A percentile compares a stretch with the other conserved stretches of the same genome.
Conservation (phyloP, 2,888 invertebrate genomes). For the Protodeltote pygarga region DNA sequence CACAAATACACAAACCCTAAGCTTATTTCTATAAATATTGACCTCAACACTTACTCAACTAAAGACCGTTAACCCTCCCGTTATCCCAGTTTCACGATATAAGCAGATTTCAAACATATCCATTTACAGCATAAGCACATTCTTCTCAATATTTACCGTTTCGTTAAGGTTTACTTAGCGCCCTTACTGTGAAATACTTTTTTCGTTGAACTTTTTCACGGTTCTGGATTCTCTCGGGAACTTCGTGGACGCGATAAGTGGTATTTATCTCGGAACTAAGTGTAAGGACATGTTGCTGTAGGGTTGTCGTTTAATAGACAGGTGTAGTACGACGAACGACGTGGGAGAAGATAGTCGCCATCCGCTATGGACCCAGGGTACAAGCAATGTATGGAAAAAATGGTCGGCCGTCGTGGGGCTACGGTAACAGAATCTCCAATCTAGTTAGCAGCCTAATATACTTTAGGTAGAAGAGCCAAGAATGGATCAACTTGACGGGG, state of each 20-base stretch:
- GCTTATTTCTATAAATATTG: background rate
- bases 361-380: too few relatives aligned
- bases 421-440: too few relatives aligned
- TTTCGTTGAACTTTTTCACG: conserved; percentile 17
- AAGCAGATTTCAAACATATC: conserved; percentile 17
- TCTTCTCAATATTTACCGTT: conserved; percentile 17
- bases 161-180: conserved; percentile 25
- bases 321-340: too few relatives aligned
- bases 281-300: conserved; percentile 7
- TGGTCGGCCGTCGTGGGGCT: too few relatives aligned
- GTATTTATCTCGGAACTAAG: conserved; percentile 38
- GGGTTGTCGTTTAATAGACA: too few relatives aligned
- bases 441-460: too few relatives aligned
- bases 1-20: background rate
- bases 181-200: conserved; percentile 25
- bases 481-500: too few relatives aligned
- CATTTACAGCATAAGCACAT: conserved; percentile 19
- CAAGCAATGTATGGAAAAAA: too few relatives aligned
- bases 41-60: conserved; percentile 1
- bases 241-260: conserved; percentile 37
- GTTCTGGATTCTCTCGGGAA: conserved; percentile 23
- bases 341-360: too few relatives aligned
- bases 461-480: too few relatives aligned
- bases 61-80: background rate
- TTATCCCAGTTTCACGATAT: background rate